Base-by-base conservation (phyloP, 2,113 vertebrate genomes). In the Bombycilla garrulus region DNA sequence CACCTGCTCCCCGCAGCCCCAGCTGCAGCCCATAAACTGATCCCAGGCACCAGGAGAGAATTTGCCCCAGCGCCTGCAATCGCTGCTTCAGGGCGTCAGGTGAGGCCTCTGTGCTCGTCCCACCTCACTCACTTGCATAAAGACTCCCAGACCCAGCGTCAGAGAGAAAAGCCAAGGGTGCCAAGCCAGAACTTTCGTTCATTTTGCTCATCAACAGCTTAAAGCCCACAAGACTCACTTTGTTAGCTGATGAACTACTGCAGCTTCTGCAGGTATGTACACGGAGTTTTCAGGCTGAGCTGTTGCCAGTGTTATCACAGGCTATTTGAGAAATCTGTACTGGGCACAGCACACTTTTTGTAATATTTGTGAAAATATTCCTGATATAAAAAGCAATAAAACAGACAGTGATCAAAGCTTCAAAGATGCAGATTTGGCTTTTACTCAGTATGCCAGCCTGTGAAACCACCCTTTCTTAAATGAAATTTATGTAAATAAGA, bases 401-500 rank as follows among this genome's bases (percentile, higher is more conserved):
- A 84, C 50, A 48, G 69, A 40, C 38, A 56, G 66, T 35, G 79
- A 83, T 88, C 64, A 88, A 26, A 89, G 24, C 61, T 70, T 87
- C 38, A 28, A 80, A 65, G 44, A 51, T 60, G 57, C 64, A 56
- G 72, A 81, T 89, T 79, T 71, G 18, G 12, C 19, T 73, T 35
- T 40, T 61, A 44, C 67, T 79, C 31, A 44, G 56, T 40, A 51
- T 23, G 24, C 29, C 33, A 57, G 54, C 24, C 54, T 74, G 23
- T 56, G 58, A 94, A 93, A 56, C 33, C 25, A 74, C 6, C 9
- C 35, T 66, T 87, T 56, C 44, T 76, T 72, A 86, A 81, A 79
- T 89, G 64, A 81, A 86, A 92, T 86, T 83, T 81, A 81, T 92
- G 73, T 85, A 84, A 94, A 81, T 83, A 90, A 70, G 35, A 60